Base-by-base conservation (phyloP, 92 coral and sea anemone species). In the Heteractis magnifica region DNA sequence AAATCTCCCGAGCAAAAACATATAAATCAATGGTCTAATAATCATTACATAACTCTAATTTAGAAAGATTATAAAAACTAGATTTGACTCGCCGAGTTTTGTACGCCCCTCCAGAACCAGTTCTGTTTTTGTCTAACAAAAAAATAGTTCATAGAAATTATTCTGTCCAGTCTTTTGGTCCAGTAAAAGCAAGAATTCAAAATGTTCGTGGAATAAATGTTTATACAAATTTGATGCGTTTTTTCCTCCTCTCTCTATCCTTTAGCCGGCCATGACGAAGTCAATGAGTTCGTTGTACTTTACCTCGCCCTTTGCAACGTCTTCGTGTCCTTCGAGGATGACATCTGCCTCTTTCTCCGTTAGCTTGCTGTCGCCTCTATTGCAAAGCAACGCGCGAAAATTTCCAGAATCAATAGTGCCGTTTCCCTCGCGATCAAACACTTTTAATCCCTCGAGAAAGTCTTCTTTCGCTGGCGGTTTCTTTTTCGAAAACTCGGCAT, bases 201-300 rank as follows among this genome's bases (percentile, higher is more conserved):
- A 5, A 41, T 64, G 83, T 79, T 20, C 83, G 48, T 79, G 83
- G 16, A 12, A 79, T 48, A 60, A 79, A 56, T 80, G 84, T 81
- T 51, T 34, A 0, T 70, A 49, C 52, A 44, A 68, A 49, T 5
- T 9, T 26, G 0, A 9, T 62, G 20, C 9, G 71, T 8, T 18
- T 10, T 19, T 16, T 49, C 49, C 23, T 74, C 52, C 60, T 55
- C 14, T 11, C 13, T 71, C 12, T 6, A 44, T 34, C 44, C 44
- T 5, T 72, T 84, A 84, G 64, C 77, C 87, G 10, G 98, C 89
- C 98, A 95, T 95, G 19, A 95, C 95, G 72, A 92, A 86, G 80
- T 95, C 95, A 84, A 94, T 95, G 76, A 95, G 89, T 18, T 95
- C 98, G 77, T 95, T 97, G 87, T 95, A 95, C 53, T 87, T 91